Conservation (phyloP, 2,113 vertebrate species). For the Mixornis gularis region DNA sequence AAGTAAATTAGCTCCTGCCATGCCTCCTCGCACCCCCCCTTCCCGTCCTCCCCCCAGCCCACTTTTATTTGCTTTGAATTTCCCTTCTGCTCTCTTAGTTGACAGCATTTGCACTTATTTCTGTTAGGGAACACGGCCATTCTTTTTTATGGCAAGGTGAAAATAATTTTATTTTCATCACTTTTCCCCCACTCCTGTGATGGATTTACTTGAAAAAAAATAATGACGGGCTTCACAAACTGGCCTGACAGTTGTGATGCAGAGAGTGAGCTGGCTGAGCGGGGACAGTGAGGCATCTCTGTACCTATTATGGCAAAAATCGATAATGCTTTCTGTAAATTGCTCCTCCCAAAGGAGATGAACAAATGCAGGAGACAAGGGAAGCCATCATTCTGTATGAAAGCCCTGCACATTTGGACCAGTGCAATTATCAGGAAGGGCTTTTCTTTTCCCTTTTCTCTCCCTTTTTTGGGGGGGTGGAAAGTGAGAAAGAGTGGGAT, state of each 20-base stretch:
- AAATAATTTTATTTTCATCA: conserved; percentile 86
- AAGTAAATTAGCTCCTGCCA: conserved; percentile 69
- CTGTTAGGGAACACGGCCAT: conserved; percentile 62
- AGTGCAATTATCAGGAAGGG: conserved; percentile 77
- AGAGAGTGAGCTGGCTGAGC: conserved; percentile 74
- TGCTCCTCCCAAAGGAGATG: conserved; percentile 83
- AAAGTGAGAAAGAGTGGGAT: background rate
- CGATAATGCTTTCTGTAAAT: conserved; percentile 85
- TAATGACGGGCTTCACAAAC: conserved; percentile 79
- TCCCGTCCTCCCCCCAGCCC: conserved; percentile 62
- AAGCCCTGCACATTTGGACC: conserved; percentile 73
- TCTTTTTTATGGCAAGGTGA: conserved; percentile 83
- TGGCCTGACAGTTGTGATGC: conserved; percentile 79
- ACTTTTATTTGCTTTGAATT: conserved; percentile 57
- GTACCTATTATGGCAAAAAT: conserved; percentile 87
- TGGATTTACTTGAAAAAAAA: conserved; percentile 81
- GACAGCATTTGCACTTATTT: conserved; percentile 66
- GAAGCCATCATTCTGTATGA: conserved; percentile 80
- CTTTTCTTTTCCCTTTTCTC: background rate
- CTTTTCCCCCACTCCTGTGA: conserved; percentile 68
- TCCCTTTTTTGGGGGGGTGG: background rate
- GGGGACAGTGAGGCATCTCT: conserved; percentile 76
- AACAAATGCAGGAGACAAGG: conserved; percentile 80
- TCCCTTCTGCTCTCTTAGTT: conserved; percentile 35
- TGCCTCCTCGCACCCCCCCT: conserved; percentile 61